Evolutionary conservation across 2,797 vertebrate genomes (phyloP).

Genomic region (Trematomus bernacchii): DNA sequence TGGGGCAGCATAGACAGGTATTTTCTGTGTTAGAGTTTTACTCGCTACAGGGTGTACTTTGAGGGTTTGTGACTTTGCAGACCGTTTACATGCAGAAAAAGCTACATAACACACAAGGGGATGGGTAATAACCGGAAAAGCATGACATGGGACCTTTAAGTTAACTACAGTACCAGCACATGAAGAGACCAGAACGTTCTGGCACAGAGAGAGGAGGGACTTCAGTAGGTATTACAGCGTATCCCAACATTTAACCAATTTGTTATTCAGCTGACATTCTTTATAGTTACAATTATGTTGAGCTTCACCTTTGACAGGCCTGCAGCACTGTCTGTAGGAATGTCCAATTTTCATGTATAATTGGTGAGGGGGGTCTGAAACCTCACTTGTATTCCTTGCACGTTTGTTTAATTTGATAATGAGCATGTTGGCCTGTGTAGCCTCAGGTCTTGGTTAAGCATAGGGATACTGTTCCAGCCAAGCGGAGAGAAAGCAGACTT

Average conservation of each 20-base stretch:
- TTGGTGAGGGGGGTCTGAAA: conserved; percentile 48
- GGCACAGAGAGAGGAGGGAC: conserved; percentile 20
- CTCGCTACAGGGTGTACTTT: no score
- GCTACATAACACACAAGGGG: no score
- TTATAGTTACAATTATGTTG: conserved; percentile 37
- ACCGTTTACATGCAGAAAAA: no score
- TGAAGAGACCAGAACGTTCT: conserved; percentile 45
- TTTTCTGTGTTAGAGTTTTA: no score
- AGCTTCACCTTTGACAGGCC: conserved; percentile 28
- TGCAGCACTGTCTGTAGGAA: conserved; percentile 34
- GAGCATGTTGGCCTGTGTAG: conserved; percentile 72
- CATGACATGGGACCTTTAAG: no score
- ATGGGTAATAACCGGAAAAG: no score
- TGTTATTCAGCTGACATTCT: conserved; percentile 35
- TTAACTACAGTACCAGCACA: conserved; percentile 16
- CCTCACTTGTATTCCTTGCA: conserved; percentile 58
- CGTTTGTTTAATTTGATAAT: conserved; percentile 81
- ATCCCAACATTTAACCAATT: conserved; percentile 43
- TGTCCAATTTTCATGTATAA: conserved; percentile 57
- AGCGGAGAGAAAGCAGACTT: conserved; percentile 76
- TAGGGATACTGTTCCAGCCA: conserved; percentile 77
- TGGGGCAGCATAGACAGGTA: no score
- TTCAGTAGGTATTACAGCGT: conserved; percentile 36
- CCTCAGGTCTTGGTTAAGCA: conserved; percentile 71
- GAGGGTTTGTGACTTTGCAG: no score